Base-by-base conservation (phyloP, 2,888 invertebrate genomes). In the Caenorhabditis sp. region DNA sequence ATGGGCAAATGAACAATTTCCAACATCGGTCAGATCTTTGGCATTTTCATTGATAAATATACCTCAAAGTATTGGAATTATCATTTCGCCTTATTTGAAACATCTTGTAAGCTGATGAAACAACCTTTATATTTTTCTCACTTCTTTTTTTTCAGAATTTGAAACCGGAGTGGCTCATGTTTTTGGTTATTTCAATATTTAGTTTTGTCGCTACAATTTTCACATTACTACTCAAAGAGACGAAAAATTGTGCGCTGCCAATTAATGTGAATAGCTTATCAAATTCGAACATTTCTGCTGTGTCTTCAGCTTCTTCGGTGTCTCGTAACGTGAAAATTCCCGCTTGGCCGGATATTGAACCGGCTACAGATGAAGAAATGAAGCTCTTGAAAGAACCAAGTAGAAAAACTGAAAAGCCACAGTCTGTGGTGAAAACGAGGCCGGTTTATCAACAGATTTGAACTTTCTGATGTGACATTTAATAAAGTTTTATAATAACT, bases 1-100 rank as follows among this genome's bases (percentile, higher is more conserved):
- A 25, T 75, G 75, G 75, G 75, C 70, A 10, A 64, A 53, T 7
- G 75, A 75, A 25, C 75, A 75, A 53, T 75, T 75, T 27, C 75
- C 75, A 5, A 75, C 75, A 20, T 70, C 75, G 0, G 70, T 62
- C 1, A 38, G 75, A 21, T 67, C 67, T 0, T 52, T 75, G 2
- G 67, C 65, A 17, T 70, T 67, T 31, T 70, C 75, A 0, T 17
- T 75, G 17, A 70, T 70, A 64, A 75, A 75, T 38, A 59, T 75
- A 26, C 75, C 75, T 5, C 75, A 75, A 27, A 70, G 70, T 23
- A 49, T 70, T 26, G 75, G 75, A 50, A 70, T 75, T 20, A 67
- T 75, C 14, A 27, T 70, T 56, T 70, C 75, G 5, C 75, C 75
- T 17, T 70, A 67, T 53, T 17, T 67, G 17, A 75, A 75, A 36